Evolutionary conservation across 1,140 invertebrate species (phyloP).

Genomic region (Brachionus plicatilis): DNA sequence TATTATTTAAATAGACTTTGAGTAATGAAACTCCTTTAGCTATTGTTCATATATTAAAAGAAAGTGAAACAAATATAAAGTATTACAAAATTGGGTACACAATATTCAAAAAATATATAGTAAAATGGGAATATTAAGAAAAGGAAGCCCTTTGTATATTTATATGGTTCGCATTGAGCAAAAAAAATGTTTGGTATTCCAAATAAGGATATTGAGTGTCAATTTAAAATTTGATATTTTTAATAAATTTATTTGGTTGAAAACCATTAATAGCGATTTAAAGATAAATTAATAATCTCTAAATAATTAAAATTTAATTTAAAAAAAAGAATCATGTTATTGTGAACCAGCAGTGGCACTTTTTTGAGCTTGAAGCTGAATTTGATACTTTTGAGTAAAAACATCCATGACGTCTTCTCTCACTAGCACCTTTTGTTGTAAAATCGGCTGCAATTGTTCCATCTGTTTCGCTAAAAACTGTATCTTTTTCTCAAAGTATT

Average conservation of each 20-base stretch:
- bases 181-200: too few species aligned
- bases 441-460: slow-evolving; percentile 79
- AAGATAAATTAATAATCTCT: neutral
- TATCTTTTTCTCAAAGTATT: slow-evolving; percentile 85
- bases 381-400: slow-evolving; percentile 38
- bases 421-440: slow-evolving; percentile 66
- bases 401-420: slow-evolving; percentile 36
- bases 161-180: too few species aligned
- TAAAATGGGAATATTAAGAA: too few species aligned
- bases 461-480: slow-evolving; percentile 85
- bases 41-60: too few species aligned
- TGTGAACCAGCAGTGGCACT: neutral
- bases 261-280: neutral
- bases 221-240: neutral
- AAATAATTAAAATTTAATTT: slow-evolving; percentile 6
- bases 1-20: too few species aligned
- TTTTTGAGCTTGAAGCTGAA: slow-evolving; percentile 29
- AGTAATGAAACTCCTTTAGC: too few species aligned
- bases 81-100: too few species aligned
- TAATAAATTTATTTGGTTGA: neutral
- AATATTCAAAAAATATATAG: too few species aligned
- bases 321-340: neutral
- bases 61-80: too few species aligned
- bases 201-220: too few species aligned
- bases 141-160: too few species aligned